These are phyloP conservation scores for Neocloeon triangulifer DNA, from an alignment of 1,140 invertebrate genomes.

Conservation along the genomic window DNA sequence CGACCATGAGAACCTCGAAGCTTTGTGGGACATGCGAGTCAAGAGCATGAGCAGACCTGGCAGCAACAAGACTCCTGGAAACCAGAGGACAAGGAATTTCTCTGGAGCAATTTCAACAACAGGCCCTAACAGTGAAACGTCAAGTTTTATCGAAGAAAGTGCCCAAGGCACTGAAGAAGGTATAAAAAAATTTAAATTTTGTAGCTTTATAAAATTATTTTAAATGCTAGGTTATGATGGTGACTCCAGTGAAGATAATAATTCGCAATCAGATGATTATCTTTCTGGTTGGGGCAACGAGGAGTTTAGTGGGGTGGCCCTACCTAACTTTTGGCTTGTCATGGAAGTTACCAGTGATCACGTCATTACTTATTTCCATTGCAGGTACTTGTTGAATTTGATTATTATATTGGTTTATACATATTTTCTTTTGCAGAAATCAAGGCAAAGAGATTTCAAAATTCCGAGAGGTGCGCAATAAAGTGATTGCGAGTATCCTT, in stretches of 20 bases:
- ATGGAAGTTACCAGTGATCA: conserved; percentile 30
- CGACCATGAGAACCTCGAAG: too few species aligned
- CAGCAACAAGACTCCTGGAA: too few species aligned
- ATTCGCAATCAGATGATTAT: conserved; percentile 32
- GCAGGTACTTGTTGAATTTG: conserved; percentile 27
- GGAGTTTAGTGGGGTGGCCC: conserved; percentile 21
- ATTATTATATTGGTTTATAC: conserved; percentile 13
- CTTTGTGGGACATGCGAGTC: too few species aligned
- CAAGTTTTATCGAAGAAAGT: conserved; percentile 21
- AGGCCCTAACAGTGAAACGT: conserved; percentile 21
- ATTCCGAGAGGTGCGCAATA: conserved; percentile 27
- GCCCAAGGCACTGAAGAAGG: conserved; percentile 23
- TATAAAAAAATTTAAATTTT: conserved; percentile 41
- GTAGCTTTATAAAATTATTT: too few species aligned
- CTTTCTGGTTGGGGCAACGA: too few species aligned
- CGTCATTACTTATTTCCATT: conserved; percentile 49
- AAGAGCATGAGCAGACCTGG: too few species aligned
- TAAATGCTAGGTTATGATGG: conserved; percentile 35
- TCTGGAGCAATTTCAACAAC: conserved; percentile 13
- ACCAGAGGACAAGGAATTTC: too few species aligned
- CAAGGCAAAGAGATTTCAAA: conserved; percentile 10
- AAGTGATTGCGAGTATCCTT: conserved; percentile 28
- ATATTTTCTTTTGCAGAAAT: conserved; percentile 19
- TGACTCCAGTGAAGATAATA: conserved; percentile 34
- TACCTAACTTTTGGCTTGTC: conserved; percentile 62